A percentile compares a stretch with the other conserved stretches of the same genome.
phyloP scores from a whole-genome alignment of 2,797 vertebrate species.

The Rhynchotus rufescens region DNA sequence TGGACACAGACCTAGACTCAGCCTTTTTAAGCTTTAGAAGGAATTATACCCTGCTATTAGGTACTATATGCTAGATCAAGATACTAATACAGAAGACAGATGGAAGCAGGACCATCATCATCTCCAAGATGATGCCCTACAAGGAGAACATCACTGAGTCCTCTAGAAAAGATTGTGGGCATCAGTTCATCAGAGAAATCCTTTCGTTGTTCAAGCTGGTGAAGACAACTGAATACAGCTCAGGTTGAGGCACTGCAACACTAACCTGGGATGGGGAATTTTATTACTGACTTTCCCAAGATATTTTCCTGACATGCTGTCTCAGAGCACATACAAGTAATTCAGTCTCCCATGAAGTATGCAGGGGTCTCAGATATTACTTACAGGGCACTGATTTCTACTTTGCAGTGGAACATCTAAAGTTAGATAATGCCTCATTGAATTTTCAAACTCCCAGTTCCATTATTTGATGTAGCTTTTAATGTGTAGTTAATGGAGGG shows the following conservation, averaged over 20 bases:
- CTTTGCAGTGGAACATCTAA: background rate
- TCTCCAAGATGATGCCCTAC: background rate
- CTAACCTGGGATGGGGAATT: background rate
- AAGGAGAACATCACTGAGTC: background rate
- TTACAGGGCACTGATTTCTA: background rate
- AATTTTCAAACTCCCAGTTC: background rate
- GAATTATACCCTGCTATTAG: background rate
- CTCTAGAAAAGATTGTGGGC: background rate
- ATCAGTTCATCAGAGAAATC: background rate
- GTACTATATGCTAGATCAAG: background rate
- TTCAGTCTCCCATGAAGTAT: background rate
- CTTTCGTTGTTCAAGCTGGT: background rate
- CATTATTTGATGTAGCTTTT: slow-evolving; percentile 13
- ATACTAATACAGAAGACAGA: background rate
- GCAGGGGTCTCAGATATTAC: background rate
- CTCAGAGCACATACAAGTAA: slow-evolving; percentile 8
- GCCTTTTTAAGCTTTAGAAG: background rate
- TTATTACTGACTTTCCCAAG: background rate
- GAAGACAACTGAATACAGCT: background rate
- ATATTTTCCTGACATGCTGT: background rate
- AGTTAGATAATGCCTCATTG: slow-evolving; percentile 15
- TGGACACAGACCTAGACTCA: accelerated
- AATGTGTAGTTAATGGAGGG: slow-evolving; percentile 37
- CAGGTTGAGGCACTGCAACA: background rate
- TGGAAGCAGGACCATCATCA: background rate